phyloP scores from a whole-genome alignment of 1,140 invertebrate species.

The Cataglyphis hispanica region DNA sequence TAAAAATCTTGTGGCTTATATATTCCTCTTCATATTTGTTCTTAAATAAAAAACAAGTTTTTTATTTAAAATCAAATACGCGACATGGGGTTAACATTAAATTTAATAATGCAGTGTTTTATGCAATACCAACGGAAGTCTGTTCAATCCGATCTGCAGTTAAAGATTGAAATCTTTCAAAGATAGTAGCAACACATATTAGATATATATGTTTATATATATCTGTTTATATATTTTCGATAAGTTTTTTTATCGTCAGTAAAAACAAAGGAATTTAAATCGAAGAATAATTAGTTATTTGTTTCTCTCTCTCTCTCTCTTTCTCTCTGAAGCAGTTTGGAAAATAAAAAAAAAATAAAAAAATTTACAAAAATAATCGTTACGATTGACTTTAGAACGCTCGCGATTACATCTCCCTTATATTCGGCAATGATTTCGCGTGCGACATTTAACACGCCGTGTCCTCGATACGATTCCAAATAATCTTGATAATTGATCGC shows the following conservation, averaged over 20 bases:
- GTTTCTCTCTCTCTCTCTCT: constrained; percentile 25
- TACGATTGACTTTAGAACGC: not conserved
- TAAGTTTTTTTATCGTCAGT: constrained; percentile 52
- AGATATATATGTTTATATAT: not conserved
- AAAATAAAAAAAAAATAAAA: not conserved
- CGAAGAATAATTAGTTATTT: constrained; percentile 53
- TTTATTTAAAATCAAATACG: not conserved
- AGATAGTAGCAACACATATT: not conserved
- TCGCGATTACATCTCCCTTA: constrained; percentile 37
- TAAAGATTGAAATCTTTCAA: not conserved
- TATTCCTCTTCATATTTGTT: not conserved
- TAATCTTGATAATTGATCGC: constrained; percentile 76
- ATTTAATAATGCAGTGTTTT: not conserved
- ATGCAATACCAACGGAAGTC: not conserved
- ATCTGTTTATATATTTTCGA: constrained; percentile 47
- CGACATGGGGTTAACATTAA: not conserved
- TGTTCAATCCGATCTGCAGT: not conserved
- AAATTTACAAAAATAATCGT: constrained; percentile 28
- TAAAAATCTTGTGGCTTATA: not conserved
- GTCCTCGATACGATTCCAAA: constrained; percentile 74
- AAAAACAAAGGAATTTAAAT: constrained; percentile 55
- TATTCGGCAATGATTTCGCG: constrained; percentile 10
- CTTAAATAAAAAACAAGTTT: not conserved
- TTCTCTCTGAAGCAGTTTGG: not conserved
- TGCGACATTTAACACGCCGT: constrained; percentile 19